Base-by-base conservation (phyloP, 1,140 invertebrate genomes). In the Drosophila pandora region DNA sequence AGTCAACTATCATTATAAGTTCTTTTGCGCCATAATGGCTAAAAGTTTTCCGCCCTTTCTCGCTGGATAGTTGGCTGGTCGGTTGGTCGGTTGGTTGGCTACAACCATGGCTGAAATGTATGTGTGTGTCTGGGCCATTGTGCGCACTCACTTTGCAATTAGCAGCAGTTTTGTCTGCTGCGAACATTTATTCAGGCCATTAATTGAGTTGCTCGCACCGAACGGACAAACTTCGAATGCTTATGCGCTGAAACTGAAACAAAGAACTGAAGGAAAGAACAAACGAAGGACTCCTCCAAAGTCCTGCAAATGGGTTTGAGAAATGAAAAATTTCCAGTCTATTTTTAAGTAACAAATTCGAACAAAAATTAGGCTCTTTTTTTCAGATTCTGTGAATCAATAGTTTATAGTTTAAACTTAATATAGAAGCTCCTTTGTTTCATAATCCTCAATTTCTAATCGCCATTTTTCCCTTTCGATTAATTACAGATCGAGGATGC, bases 401-500 rank as follows among this genome's bases (percentile, higher is more conserved):
- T 28, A 6, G 5, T 4, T 28, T 6, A 28, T 28, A 28, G 25
- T 28, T 28, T 8, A 12, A 21, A 12, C 6, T 2, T 21, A 9
- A 12, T 12, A 17, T 17, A 37, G 17, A 17, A 17, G 17, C 17
- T 37, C 9, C 34, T 7, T 37, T 37, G 34, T 72, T 17, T 17
- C 17, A 17, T 54, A 43, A 22, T 0, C 30, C 30, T 8, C 10
- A 0, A 37, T 37, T 37, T 37, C 25, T 37, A 37, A 37, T n/a
- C 34, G 10, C 34, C 12, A 37, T 37, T 23, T 47, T 22, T 43
- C 12, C 10, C 12, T 23, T 3, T 52, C 22, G 17, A 53, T n/a
- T 67, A 63, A 22, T 97, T 98, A 60, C 96, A 99, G 98, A 99
- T 99, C 92, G 98, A 99, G 94, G 99, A 99, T 93, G 98, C 98